Percentiles rank a stretch among this genome's conserved stretches.
Conservation (phyloP, 2,113 vertebrate genomes). For the Onychorhynchus coronatus region DNA sequence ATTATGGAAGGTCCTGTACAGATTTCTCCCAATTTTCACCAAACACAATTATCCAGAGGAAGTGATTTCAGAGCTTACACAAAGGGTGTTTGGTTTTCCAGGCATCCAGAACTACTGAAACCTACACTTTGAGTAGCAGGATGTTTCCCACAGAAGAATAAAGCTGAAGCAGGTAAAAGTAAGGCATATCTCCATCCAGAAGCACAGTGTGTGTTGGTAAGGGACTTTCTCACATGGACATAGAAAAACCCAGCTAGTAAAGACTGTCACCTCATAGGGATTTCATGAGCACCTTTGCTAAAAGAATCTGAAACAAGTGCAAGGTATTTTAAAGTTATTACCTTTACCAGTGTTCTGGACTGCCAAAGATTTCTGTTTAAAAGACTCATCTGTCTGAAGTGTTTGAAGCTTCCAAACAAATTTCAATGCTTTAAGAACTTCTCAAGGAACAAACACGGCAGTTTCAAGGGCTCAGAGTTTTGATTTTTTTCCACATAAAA, state of each 20-base stretch:
- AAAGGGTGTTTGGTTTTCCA: not conserved
- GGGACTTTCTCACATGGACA: not conserved
- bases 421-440: not conserved
- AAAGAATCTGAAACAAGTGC: not conserved
- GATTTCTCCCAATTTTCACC: not conserved
- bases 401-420: not conserved
- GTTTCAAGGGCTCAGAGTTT: not conserved
- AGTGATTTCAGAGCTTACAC: not conserved
- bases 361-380: not conserved
- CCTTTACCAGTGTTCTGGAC: not conserved
- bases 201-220: not conserved
- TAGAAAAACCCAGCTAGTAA: not conserved
- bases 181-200: not conserved
- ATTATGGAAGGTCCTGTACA: not conserved
- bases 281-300: not conserved
- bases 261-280: not conserved
- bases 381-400: not conserved
- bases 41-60: not conserved
- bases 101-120: not conserved
- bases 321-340: not conserved
- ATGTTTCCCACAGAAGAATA: not conserved
- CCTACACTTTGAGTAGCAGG: not conserved
- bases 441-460: not conserved
- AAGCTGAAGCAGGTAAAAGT: not conserved
- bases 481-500: too few relatives aligned